phyloP scores from a whole-genome alignment of 2,113 vertebrate genomes.

The Isichthys henryi region DNA sequence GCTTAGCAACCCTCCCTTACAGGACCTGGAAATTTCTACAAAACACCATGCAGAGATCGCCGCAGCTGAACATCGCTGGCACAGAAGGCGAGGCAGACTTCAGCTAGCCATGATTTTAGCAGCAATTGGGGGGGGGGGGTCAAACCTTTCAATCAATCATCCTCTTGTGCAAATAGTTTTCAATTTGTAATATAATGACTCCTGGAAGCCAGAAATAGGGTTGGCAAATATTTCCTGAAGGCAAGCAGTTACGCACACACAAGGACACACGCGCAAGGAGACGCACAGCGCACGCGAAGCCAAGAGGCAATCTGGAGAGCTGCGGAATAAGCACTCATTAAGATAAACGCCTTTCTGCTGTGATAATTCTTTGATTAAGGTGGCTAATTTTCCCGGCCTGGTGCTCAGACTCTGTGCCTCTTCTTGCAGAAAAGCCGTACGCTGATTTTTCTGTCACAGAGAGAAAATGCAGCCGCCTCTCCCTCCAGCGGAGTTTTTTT shows the following conservation, averaged over 20 bases:
- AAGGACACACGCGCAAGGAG: conserved; percentile 14
- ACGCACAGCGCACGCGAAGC: not conserved
- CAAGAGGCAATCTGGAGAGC: not conserved
- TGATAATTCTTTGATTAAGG: conserved; percentile 14
- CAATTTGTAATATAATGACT: conserved; percentile 5
- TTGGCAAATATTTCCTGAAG: conserved; percentile 23
- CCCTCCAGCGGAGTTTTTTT: not conserved
- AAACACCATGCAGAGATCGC: not conserved
- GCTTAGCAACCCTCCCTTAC: not conserved
- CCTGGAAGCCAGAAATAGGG: not conserved
- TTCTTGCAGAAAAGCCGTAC: not conserved
- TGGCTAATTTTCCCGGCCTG: not conserved
- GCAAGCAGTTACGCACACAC: conserved; percentile 12
- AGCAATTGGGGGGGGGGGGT: not conserved
- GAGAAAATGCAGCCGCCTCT: not conserved
- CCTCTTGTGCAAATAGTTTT: conserved; percentile 21
- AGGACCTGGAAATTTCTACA: not conserved
- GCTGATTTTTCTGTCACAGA: not conserved
- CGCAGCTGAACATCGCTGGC: not conserved
- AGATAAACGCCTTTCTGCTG: conserved; percentile 16
- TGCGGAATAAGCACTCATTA: conserved; percentile 9
- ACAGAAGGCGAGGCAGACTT: not conserved
- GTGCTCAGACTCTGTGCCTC: not conserved
- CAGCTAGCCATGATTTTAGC: not conserved
- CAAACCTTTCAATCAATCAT: conserved; percentile 24